Percentiles rank a stretch among this genome's conserved stretches.
phyloP scores from a whole-genome alignment of 2,888 invertebrate species.

The Sinopyrophorus schimmeli region DNA sequence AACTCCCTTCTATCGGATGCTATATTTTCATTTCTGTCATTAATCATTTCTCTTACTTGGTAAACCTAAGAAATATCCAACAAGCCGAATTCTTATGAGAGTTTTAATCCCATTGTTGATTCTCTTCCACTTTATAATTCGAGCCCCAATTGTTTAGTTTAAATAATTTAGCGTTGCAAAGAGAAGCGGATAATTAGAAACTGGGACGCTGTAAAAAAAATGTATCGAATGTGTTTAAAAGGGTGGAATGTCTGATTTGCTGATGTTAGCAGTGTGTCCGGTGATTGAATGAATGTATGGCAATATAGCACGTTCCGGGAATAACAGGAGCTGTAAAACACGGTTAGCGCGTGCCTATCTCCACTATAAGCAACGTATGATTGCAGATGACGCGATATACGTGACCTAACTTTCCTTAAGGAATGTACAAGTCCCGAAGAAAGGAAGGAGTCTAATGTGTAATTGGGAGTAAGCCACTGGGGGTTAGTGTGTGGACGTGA shows the following conservation, averaged over 20 bases:
- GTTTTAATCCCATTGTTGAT: no score
- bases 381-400: slow-evolving; percentile 24
- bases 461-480: slow-evolving; percentile 38
- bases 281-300: slow-evolving; percentile 35
- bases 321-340: slow-evolving; percentile 27
- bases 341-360: slow-evolving; percentile 22
- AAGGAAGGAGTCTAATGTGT: slow-evolving; percentile 36
- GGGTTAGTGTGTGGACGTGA: slow-evolving; percentile 38
- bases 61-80: slow-evolving; percentile 22
- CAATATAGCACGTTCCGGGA: slow-evolving; percentile 29
- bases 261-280: slow-evolving; percentile 29
- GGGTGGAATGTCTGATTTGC: slow-evolving; percentile 28
- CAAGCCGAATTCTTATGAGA: no score
- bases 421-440: slow-evolving; percentile 21
- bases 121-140: no score
- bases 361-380: slow-evolving; percentile 25
- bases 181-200: no score
- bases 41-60: slow-evolving; percentile 33
- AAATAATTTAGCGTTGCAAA: no score
- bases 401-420: slow-evolving; percentile 21
- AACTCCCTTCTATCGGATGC: slow-evolving; percentile 26
- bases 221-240: no score
- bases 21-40: slow-evolving; percentile 34
- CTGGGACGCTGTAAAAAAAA: no score
- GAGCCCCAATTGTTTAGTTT: no score